Percentiles rank a stretch among this genome's conserved stretches.
Conservation (phyloP, 2,113 vertebrate genomes). For the Takifugu flavidus region DNA sequence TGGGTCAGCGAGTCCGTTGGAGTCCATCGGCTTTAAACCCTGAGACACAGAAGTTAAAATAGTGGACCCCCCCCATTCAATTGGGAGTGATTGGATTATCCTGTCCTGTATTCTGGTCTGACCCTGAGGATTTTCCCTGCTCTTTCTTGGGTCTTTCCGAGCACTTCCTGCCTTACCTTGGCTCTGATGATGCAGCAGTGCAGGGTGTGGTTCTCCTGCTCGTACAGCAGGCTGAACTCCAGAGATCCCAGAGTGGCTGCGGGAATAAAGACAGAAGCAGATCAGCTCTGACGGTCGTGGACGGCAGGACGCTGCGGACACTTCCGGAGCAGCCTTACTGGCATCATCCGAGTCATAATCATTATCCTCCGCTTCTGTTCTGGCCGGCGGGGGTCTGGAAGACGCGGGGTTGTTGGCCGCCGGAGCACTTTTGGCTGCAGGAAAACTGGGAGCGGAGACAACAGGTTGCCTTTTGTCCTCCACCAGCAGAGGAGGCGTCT, state of each 20-base stretch:
- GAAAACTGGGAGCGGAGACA: slow-evolving; percentile 10
- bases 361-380: slow-evolving; percentile 78
- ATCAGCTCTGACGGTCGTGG: not conserved
- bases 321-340: slow-evolving; percentile 70
- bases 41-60: slow-evolving; percentile 40
- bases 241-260: slow-evolving; percentile 89
- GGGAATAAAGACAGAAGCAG: slow-evolving; percentile 8
- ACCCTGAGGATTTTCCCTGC: too few species aligned
- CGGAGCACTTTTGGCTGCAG: slow-evolving; percentile 8
- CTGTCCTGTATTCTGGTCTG: too few species aligned
- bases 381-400: slow-evolving; percentile 47
- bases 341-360: slow-evolving; percentile 92
- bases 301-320: not conserved
- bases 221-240: slow-evolving; percentile 91
- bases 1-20: slow-evolving; percentile 89
- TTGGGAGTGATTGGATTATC: too few species aligned
- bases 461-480: slow-evolving; percentile 73
- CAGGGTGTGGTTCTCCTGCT: slow-evolving; percentile 84
- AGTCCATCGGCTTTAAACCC: slow-evolving; percentile 95
- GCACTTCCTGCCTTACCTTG: slow-evolving; percentile 71
- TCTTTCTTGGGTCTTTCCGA: not conserved
- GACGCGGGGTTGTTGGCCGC: slow-evolving; percentile 28
- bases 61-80: too few species aligned
- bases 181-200: slow-evolving; percentile 87
- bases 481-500: slow-evolving; percentile 44